Conservation (phyloP, 2,888 invertebrate genomes). For the Pantelozetes paolii region DNA sequence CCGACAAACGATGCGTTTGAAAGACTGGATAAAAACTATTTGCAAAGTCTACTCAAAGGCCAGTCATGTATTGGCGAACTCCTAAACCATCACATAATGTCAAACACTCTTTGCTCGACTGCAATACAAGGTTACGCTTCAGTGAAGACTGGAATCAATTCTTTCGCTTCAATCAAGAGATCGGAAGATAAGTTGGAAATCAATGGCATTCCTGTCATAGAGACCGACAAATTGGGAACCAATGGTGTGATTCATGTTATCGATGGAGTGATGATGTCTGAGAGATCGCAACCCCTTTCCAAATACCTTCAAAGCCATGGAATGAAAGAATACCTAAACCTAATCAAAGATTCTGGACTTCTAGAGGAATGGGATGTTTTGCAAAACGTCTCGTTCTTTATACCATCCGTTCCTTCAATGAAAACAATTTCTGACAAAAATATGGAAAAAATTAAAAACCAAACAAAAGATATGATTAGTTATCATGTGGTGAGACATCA, state of each 20-base stretch:
- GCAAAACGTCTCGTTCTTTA: conserved; percentile 56
- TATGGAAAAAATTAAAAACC: conserved; percentile 48
- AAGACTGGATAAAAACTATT: conserved; percentile 57
- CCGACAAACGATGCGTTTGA: conserved; percentile 64
- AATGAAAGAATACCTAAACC: conserved; percentile 60
- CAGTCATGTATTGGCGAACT: conserved; percentile 62
- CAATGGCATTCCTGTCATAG: conserved; percentile 59
- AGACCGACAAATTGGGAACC: conserved; percentile 62
- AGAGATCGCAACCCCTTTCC: conserved; percentile 56
- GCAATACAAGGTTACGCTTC: conserved; percentile 60
- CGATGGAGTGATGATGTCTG: conserved; percentile 63
- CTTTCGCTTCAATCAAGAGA: conserved; percentile 56
- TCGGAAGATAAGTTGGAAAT: conserved; percentile 59
- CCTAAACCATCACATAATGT: conserved; percentile 64
- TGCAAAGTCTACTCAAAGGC: conserved; percentile 59
- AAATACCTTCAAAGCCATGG: conserved; percentile 61
- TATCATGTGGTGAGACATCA: conserved; percentile 63
- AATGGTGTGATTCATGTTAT: conserved; percentile 70
- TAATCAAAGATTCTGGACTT: conserved; percentile 54
- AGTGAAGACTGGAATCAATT: conserved; percentile 58
- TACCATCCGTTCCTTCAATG: conserved; percentile 56
- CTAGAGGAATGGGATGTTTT: conserved; percentile 52
- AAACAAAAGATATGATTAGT: conserved; percentile 58
- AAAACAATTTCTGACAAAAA: conserved; percentile 42
- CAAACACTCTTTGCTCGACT: conserved; percentile 63